Evolutionary conservation across 2,888 invertebrate genomes (phyloP), one percentile per base, ranked within the genome.

Genomic region (Limnephilus lunatus): DNA sequence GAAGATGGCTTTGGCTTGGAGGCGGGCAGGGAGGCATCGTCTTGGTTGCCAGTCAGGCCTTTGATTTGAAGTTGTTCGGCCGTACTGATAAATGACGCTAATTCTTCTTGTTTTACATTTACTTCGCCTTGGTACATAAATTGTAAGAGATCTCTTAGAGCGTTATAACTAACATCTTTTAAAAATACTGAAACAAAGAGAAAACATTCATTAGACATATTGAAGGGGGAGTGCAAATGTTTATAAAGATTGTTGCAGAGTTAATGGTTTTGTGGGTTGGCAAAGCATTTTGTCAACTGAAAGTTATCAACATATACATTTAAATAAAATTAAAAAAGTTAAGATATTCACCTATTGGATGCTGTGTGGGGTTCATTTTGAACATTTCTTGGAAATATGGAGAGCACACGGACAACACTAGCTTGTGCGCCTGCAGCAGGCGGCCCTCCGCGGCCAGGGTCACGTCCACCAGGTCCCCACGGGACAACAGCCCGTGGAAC

Each of bases 71-170:
- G 96, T 94, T 97, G 97, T 96, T 97, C 97, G 95, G 97, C 97
- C 94, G 97, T 97, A 96, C 97, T 97, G 95, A 97, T 97, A 96
- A 97, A 97, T 94, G 97, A 97, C 94, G 97, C 97, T 95, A 97
- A 96, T 94, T 97, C 97, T 95, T 97, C 97, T 95, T 97, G 97
- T 95, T 97, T 97, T 94, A 97, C 97, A 96, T 97, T 97, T 94
- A 97, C 97, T 95, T 97, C 97, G 94, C 97, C 97, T 95, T 97
- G 97, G 94, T 97, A 97, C 97, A 97, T 97, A 95, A 97, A 97
- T 95, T 97, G 97, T 95, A 97, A 96, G 95, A 97, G 96, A 95
- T 97, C 97, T 95, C 97, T 97, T 94, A 97, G 95, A 94, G 97
- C 97, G 94, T 97, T 96, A 95, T 97, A 97, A 95, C 97, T 97